Percentiles rank a stretch among this genome's conserved stretches.
Evolutionary conservation across 2,113 vertebrate species (phyloP).

Genomic region (Gopherus flavomarginatus): DNA sequence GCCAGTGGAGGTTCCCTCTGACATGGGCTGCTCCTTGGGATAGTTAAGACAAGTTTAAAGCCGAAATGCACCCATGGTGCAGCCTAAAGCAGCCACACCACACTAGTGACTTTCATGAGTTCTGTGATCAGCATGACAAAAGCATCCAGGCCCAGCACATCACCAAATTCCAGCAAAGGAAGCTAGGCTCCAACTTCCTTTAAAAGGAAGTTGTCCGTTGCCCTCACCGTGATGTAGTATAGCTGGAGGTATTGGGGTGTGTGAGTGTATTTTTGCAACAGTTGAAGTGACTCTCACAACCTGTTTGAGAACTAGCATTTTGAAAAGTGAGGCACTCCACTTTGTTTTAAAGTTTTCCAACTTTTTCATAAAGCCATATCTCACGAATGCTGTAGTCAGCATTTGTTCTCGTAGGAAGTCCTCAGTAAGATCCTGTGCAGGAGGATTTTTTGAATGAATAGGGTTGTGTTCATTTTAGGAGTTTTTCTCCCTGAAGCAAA

Average conservation of each 20-base stretch:
- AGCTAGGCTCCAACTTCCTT: neutral
- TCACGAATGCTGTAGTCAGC: neutral
- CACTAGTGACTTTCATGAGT: neutral
- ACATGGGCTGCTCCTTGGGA: neutral
- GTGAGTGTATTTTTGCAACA: neutral
- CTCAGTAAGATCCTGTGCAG: neutral
- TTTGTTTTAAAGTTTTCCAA: neutral
- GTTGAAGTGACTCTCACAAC: neutral
- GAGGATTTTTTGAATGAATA: neutral
- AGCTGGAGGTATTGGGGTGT: neutral
- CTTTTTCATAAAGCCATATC: neutral
- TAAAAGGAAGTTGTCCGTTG: neutral
- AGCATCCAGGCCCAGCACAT: neutral
- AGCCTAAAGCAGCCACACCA: neutral
- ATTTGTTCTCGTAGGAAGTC: neutral
- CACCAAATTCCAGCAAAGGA: neutral
- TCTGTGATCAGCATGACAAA: neutral
- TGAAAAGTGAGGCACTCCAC: neutral
- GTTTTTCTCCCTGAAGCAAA: neutral
- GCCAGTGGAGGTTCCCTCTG: neutral
- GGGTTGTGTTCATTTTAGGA: neutral
- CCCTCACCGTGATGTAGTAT: neutral
- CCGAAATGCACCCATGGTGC: neutral
- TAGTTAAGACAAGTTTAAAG: neutral
- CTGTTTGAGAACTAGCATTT: neutral